Percentiles rank a stretch among this genome's conserved stretches.
phyloP scores from a whole-genome alignment of 2,113 vertebrate genomes.

The Hypomesus transpacificus region DNA sequence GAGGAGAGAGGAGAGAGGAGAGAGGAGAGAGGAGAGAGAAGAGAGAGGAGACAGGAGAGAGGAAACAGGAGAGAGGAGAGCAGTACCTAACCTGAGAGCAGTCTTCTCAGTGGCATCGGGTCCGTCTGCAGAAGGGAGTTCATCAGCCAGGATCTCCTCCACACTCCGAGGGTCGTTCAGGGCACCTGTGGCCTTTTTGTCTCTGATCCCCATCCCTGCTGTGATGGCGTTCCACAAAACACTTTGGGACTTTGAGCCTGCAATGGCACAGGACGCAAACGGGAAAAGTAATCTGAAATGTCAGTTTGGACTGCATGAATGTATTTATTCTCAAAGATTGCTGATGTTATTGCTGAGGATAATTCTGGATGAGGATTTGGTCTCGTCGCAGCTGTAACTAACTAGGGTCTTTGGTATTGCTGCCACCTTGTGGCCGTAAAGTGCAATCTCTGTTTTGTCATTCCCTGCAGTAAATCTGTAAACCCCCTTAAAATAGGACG shows the following conservation, averaged over 20 bases:
- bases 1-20: not conserved
- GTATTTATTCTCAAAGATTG: no score
- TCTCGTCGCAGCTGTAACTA: not conserved
- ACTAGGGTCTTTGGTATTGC: slow-evolving; percentile 31
- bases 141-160: slow-evolving; percentile 91
- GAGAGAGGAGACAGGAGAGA: no score
- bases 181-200: slow-evolving; percentile 72
- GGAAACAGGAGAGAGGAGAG: not conserved
- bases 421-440: slow-evolving; percentile 61
- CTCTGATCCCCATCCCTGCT: slow-evolving; percentile 77
- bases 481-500: not conserved
- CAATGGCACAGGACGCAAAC: not conserved
- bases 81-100: slow-evolving; percentile 86
- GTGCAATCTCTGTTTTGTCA: slow-evolving; percentile 14
- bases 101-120: slow-evolving; percentile 88
- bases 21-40: no score
- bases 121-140: slow-evolving; percentile 78
- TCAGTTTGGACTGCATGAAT: not conserved
- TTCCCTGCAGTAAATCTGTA: not conserved
- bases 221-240: slow-evolving; percentile 87
- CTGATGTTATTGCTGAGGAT: no score
- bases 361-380: no score
- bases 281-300: not conserved
- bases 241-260: slow-evolving; percentile 95
- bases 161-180: slow-evolving; percentile 77